These are phyloP conservation scores for Lymantria monacha DNA, from an alignment of 2,888 invertebrate species.

Conservation along the genomic window DNA sequence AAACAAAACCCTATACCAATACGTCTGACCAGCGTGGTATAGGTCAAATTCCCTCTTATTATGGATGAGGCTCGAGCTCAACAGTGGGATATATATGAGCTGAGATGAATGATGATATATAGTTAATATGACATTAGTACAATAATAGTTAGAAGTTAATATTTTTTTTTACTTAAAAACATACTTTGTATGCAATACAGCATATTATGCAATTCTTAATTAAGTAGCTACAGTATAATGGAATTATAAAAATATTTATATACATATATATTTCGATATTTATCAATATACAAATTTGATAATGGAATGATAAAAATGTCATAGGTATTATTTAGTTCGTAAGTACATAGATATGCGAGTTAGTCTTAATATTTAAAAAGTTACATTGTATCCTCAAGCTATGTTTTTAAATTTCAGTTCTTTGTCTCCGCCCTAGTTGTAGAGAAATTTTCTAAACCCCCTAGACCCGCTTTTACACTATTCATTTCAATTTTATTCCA, in stretches of 20 bases:
- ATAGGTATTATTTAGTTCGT: background rate
- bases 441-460: slow-evolving; percentile 84
- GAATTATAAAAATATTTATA: slow-evolving; percentile 4
- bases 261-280: too few species aligned
- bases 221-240: slow-evolving; percentile 2
- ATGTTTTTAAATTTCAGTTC: background rate
- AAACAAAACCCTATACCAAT: too few species aligned
- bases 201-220: background rate
- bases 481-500: slow-evolving; percentile 93
- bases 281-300: background rate
- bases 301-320: slow-evolving; percentile 1
- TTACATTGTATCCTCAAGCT: background rate
- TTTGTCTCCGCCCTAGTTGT: slow-evolving; percentile 37
- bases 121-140: too few species aligned
- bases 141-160: too few species aligned
- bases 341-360: background rate
- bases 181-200: too few species aligned
- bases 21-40: too few species aligned
- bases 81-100: too few species aligned
- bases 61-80: too few species aligned
- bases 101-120: too few species aligned
- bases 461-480: slow-evolving; percentile 88
- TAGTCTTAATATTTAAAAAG: background rate
- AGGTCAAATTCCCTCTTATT: too few species aligned
- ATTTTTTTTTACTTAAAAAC: too few species aligned